These are phyloP conservation scores for Periophthalmus magnuspinnatus DNA, from an alignment of 2,797 vertebrate species.

Conservation along the genomic window DNA sequence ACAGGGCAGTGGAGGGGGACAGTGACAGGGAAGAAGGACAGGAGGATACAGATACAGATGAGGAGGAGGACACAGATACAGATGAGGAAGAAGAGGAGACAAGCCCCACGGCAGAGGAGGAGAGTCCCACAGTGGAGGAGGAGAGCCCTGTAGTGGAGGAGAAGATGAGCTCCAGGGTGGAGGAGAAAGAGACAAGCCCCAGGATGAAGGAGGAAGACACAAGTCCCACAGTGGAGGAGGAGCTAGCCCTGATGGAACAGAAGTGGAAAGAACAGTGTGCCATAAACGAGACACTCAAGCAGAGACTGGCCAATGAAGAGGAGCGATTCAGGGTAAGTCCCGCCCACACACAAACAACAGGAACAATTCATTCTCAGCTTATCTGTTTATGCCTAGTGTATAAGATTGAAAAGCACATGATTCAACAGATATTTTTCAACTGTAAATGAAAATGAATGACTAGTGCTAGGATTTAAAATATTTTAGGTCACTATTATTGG, in stretches of 20 bases:
- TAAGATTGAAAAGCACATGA: no score
- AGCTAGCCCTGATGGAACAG: conserved; percentile 91
- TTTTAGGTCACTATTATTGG: no score
- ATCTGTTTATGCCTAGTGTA: no score
- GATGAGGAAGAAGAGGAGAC: conserved; percentile 57
- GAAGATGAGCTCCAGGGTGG: background rate
- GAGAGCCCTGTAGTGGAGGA: conserved; percentile 3
- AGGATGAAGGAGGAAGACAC: conserved; percentile 46
- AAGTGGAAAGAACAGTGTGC: conserved; percentile 95
- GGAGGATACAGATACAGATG: conserved; percentile 67
- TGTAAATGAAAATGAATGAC: no score
- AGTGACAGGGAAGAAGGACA: conserved; percentile 69
- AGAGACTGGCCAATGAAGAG: conserved; percentile 84
- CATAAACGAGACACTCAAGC: conserved; percentile 86
- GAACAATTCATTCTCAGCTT: background rate
- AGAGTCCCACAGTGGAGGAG: conserved; percentile 61
- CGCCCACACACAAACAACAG: background rate
- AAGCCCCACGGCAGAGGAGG: conserved; percentile 62
- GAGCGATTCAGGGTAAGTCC: conserved; percentile 84
- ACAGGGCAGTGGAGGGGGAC: conserved; percentile 5
- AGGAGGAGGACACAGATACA: conserved; percentile 18
- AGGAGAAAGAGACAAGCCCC: background rate
- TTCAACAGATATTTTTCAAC: background rate
- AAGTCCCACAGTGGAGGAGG: conserved; percentile 85
- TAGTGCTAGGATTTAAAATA: no score